These are phyloP conservation scores for Carposina sasakii DNA, from an alignment of 1,140 invertebrate species.

Conservation along the genomic window DNA sequence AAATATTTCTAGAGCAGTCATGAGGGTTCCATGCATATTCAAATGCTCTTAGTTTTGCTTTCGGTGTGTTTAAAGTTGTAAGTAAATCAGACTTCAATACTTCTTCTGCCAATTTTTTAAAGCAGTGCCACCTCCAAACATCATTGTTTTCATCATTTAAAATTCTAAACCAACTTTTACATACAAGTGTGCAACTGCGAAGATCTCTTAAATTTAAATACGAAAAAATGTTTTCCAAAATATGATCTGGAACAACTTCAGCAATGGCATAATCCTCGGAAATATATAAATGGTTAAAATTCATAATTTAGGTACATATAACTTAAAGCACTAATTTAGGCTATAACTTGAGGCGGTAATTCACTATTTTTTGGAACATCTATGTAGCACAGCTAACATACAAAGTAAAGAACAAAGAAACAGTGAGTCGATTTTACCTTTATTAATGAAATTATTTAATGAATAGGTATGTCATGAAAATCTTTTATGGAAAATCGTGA, in stretches of 20 bases:
- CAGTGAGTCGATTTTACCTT: no score
- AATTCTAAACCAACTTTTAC: slow-evolving; percentile 93
- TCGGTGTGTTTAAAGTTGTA: slow-evolving; percentile 91
- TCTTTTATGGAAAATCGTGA: no score
- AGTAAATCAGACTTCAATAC: slow-evolving; percentile 94
- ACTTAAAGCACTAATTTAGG: no score
- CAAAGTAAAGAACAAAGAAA: no score
- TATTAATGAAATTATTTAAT: no score
- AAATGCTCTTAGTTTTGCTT: slow-evolving; percentile 94
- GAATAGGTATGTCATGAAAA: no score
- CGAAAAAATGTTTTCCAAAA: slow-evolving; percentile 95
- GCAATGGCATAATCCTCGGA: slow-evolving; percentile 44
- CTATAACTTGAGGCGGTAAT: no score
- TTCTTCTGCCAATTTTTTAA: slow-evolving; percentile 90
- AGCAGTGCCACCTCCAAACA: slow-evolving; percentile 94
- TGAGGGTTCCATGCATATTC: slow-evolving; percentile 98
- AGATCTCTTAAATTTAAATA: slow-evolving; percentile 92
- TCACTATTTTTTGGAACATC: no score
- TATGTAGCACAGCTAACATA: no score
- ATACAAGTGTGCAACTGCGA: slow-evolving; percentile 91
- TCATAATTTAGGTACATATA: no score
- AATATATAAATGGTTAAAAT: slow-evolving; percentile 19
- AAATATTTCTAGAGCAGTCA: slow-evolving; percentile 97
- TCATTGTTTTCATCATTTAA: slow-evolving; percentile 96
- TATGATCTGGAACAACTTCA: slow-evolving; percentile 73